Evolutionary conservation across 1,140 invertebrate species (phyloP).

Genomic region (Patella vulgata): DNA sequence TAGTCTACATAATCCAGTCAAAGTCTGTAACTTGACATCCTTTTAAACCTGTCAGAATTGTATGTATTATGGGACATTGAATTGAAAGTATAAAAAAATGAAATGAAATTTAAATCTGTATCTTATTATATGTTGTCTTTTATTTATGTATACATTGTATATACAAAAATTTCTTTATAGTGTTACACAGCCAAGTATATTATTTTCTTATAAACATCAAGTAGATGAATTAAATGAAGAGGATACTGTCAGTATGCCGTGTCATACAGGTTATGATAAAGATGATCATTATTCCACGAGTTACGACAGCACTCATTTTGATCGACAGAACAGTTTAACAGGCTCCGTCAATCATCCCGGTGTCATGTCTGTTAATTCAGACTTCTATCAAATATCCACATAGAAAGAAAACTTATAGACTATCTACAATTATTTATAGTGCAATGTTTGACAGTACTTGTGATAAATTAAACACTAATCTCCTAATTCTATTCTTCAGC

Average conservation of each 20-base stretch:
- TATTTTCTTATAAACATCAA: conserved; percentile 85
- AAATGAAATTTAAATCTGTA: no score
- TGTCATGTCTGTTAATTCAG: conserved; percentile 16
- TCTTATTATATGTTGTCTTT: no score
- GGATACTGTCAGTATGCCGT: conserved; percentile 80
- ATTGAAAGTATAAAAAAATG: no score
- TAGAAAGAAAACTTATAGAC: conserved; percentile 1
- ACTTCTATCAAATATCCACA: conserved; percentile 22
- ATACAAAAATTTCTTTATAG: conserved; percentile 73
- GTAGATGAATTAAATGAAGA: conserved; percentile 82
- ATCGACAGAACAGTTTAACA: conserved; percentile 48
- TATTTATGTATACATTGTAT: no score
- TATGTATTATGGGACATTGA: no score
- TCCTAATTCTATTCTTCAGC: no score
- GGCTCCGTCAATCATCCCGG: background rate
- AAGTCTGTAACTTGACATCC: no score
- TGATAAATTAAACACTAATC: no score
- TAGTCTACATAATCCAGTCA: no score
- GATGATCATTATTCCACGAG: conserved; percentile 73
- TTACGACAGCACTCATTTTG: conserved; percentile 79
- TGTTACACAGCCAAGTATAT: conserved; percentile 78
- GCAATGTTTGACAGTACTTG: no score
- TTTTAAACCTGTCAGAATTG: no score
- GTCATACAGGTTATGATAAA: conserved; percentile 73
- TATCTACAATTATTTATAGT: no score